Evolutionary conservation across 2,113 vertebrate species (phyloP).

Genomic region (Ondatra zibethicus): DNA sequence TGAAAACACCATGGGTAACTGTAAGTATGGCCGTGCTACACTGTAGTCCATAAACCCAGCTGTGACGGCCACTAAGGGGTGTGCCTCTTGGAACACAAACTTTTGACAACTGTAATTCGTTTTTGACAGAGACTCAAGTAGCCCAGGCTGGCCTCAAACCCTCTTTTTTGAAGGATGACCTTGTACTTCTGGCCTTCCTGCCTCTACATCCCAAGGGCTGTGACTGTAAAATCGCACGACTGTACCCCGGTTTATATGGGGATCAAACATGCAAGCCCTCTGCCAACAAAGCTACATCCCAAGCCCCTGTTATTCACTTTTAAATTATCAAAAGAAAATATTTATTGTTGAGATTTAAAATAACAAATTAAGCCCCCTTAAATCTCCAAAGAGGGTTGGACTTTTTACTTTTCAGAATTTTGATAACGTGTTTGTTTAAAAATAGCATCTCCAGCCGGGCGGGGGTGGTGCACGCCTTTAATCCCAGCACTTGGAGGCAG

Average conservation of each 20-base stretch:
- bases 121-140: background rate
- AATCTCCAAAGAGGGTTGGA: conserved; percentile 1
- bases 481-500: too few relatives aligned
- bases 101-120: background rate
- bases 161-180: background rate
- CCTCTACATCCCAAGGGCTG: background rate
- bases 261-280: background rate
- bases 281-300: background rate
- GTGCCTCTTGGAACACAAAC: background rate
- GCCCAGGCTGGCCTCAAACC: background rate
- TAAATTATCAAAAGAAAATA: conserved; percentile 16
- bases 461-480: too few relatives aligned
- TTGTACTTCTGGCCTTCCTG: background rate
- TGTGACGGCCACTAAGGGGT: background rate
- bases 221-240: too few relatives aligned
- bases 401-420: conserved; percentile 40
- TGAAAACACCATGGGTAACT: conserved; percentile 26
- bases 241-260: background rate
- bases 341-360: background rate
- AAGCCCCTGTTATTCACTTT: background rate
- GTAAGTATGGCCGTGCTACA: background rate
- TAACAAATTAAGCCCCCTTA: background rate
- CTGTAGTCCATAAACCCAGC: conserved; percentile 16
- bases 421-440: background rate
- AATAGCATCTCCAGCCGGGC: background rate